Percentiles rank a stretch among this genome's conserved stretches.
Conservation (phyloP, 2,888 invertebrate species). For the Euzophera pinguis region DNA sequence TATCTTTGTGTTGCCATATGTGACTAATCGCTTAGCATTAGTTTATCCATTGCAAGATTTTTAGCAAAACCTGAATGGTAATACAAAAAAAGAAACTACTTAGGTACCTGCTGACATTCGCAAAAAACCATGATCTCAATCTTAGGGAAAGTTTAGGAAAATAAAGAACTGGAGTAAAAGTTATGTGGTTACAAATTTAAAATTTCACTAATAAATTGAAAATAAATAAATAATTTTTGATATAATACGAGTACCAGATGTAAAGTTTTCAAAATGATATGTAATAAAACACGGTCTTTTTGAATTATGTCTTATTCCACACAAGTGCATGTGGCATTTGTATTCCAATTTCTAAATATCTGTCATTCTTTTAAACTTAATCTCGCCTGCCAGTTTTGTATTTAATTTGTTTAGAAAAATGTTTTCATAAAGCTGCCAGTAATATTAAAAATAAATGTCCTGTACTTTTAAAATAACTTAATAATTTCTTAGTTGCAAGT, state of each 20-base stretch:
- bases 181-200: too few species aligned
- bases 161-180: too few species aligned
- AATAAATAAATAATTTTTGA: too few species aligned
- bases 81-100: neutral
- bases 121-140: too few species aligned
- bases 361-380: neutral
- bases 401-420: neutral
- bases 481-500: constrained; percentile 2
- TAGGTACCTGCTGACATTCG: neutral
- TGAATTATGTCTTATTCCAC: neutral
- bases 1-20: neutral
- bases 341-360: neutral
- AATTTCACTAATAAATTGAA: too few species aligned
- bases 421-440: neutral
- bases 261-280: too few species aligned
- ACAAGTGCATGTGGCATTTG: neutral
- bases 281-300: neutral
- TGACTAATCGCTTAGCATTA: constrained; percentile 9
- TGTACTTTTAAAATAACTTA: constrained; percentile 1
- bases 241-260: too few species aligned
- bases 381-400: neutral
- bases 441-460: neutral
- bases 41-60: neutral
- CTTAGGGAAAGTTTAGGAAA: too few species aligned
- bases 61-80: neutral